phyloP scores from a whole-genome alignment of 2,888 invertebrate genomes.

The Odontothrips loti region DNA sequence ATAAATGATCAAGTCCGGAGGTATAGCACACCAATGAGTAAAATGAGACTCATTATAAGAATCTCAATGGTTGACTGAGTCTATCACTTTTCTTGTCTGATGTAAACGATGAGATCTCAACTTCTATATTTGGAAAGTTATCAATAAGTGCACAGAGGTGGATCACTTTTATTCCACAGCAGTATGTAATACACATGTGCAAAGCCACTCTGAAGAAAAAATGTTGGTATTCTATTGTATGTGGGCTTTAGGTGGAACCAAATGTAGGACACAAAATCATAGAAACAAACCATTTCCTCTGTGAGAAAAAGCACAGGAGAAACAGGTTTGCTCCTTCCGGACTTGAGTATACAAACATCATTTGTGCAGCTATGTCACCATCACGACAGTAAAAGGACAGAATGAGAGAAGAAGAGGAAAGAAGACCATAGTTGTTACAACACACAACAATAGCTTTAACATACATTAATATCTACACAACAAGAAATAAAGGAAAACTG shows the following conservation, averaged over 20 bases:
- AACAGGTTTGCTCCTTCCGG: neutral
- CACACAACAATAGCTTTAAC: conserved; percentile 25
- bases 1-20: conserved; percentile 25
- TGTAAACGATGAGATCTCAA: too few relatives aligned
- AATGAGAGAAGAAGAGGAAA: conserved; percentile 26
- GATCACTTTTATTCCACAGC: too few relatives aligned
- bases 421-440: conserved; percentile 17
- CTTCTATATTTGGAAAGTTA: too few relatives aligned
- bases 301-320: too few relatives aligned
- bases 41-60: too few relatives aligned
- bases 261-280: neutral
- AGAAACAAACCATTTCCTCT: neutral
- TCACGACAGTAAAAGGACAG: conserved; percentile 10
- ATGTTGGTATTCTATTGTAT: neutral
- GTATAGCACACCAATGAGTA: neutral
- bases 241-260: neutral
- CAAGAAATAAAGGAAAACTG: conserved; percentile 1
- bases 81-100: too few relatives aligned
- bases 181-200: neutral
- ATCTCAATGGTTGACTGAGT: too few relatives aligned
- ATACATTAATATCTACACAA: conserved; percentile 27
- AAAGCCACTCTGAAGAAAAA: neutral
- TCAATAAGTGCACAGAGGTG: too few relatives aligned
- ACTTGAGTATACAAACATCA: conserved; percentile 10
- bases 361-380: conserved; percentile 22